Evolutionary conservation across 1,140 invertebrate species (phyloP), one percentile per base, ranked within the genome.

Genomic region (Holotrichia oblita): DNA sequence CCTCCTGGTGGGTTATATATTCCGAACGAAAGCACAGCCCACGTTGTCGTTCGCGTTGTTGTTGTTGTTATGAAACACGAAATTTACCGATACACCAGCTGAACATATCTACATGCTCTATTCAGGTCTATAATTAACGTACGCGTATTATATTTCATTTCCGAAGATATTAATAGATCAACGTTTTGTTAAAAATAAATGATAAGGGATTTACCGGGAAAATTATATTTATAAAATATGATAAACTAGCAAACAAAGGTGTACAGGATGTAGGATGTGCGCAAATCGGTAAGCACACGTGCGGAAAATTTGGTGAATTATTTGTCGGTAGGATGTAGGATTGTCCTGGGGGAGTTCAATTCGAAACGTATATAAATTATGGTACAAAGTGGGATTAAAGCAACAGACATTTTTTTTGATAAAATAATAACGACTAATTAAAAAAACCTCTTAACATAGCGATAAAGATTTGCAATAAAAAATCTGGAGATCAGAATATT

Each of bases 221-320:
- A n/a, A 55, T 55, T 55, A 55, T 34, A 34, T 55, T 55, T 55
- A 55, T 55, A 55, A 55, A 55, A 14, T 55, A 17, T n/a, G 48
- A 55, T 55, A 55, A 55, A 55, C 17, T 6, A 2, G 48, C 17
- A 55, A 55, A 55, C 14, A 17, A 17, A 55, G 27, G 27, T 34
- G 27, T 34, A 34, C 27, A 55, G 14, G 48, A 55, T n/a, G 14
- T 17, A 17, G n/a, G 14, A 55, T 55, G 8, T 14, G 14, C 27
- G 27, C 27, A 4, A 34, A 34, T 34, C 27, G 27, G 27, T 34
- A 34, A 34, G 27, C 27, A 34, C 27, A 34, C 27, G 27, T 34
- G 27, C 27, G 27, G 27, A 34, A 34, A 34, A 34, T 34, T 34
- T 34, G 27, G 1, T 34, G 27, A 34, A 34, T 34, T 34, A 34